Conservation (phyloP, 2,888 invertebrate species). For the Dryadula phaetusa region DNA sequence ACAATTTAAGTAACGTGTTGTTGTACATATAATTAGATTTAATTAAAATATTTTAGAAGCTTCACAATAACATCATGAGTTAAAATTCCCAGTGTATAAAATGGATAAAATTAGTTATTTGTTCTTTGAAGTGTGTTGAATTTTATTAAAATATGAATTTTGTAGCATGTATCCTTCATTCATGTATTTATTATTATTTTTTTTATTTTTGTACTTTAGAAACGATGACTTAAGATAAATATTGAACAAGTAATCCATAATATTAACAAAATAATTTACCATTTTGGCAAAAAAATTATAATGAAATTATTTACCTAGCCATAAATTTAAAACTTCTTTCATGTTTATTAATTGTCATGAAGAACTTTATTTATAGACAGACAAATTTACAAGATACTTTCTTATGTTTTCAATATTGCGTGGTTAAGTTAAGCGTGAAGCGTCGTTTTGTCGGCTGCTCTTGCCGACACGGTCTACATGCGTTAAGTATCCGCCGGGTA, state of each 20-base stretch:
- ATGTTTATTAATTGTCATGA: background rate
- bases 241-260: no score
- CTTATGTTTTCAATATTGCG: conserved; percentile 65
- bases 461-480: conserved; percentile 81
- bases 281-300: no score
- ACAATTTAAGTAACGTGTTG: conserved; percentile 10
- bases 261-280: no score
- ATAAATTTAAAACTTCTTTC: no score
- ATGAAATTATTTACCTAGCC: background rate
- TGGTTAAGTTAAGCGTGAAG: conserved; percentile 77
- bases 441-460: conserved; percentile 75
- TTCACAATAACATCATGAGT: background rate
- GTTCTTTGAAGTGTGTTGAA: no score
- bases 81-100: background rate
- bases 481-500: conserved; percentile 67
- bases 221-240: no score
- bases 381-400: conserved; percentile 29
- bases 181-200: no score
- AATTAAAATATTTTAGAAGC: conserved; percentile 3
- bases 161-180: no score
- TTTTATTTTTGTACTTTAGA: no score
- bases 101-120: no score
- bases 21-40: background rate
- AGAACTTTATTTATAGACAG: conserved; percentile 11
- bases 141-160: no score